These are phyloP conservation scores for Micromussa lordhowensis DNA, from an alignment of 92 coral and sea anemone genomes.

Conservation along the genomic window DNA sequence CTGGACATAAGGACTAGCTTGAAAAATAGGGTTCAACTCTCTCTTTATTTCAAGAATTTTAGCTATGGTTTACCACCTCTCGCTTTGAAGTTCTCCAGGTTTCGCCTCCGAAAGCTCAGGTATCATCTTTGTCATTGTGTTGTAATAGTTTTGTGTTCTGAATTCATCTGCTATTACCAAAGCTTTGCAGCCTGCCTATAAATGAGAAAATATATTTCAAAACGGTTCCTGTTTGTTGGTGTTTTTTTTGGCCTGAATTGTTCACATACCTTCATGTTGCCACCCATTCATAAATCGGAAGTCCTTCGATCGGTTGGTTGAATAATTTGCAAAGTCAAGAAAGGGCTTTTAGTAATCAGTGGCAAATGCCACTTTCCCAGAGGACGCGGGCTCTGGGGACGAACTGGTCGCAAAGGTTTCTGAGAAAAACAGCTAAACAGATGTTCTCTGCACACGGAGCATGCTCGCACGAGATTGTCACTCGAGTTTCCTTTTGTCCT, in stretches of 20 bases:
- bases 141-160: conserved; percentile 82
- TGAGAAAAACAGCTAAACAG: no score
- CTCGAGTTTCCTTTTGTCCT: no score
- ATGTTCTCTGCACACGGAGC: no score
- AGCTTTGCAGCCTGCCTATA: conserved; percentile 91
- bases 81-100: conserved; percentile 84
- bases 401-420: no score
- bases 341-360: not conserved
- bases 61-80: conserved; percentile 44
- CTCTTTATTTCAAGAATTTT: not conserved
- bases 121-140: conserved; percentile 75
- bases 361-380: not conserved
- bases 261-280: not conserved
- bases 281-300: not conserved
- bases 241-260: not conserved
- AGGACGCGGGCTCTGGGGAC: no score
- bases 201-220: not conserved
- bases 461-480: no score
- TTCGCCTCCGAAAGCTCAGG: conserved; percentile 79
- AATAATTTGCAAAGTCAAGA: not conserved
- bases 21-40: not conserved
- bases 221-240: not conserved
- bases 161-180: conserved; percentile 74
- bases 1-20: no score
- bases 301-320: not conserved